Percentiles rank a stretch among this genome's conserved stretches.
phyloP scores from a whole-genome alignment of 2,113 vertebrate genomes.

The Zeus faber region DNA sequence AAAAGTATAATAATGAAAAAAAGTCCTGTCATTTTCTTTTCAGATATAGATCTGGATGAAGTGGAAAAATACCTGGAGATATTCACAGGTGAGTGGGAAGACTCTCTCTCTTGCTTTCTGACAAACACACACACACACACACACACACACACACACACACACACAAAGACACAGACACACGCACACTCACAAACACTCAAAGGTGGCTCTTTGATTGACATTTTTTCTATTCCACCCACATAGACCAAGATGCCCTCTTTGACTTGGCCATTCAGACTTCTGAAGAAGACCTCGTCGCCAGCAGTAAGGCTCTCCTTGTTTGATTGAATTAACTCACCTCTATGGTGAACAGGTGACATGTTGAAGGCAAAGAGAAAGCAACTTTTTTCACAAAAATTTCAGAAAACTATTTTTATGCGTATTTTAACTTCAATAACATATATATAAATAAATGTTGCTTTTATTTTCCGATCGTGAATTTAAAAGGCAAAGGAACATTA shows the following conservation, averaged over 20 bases:
- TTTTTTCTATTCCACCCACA: background rate
- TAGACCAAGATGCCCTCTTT: conserved; percentile 30
- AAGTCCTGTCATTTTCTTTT: background rate
- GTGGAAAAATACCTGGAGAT: background rate
- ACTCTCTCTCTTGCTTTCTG: too few relatives aligned
- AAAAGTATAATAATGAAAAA: too few relatives aligned
- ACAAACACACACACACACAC: background rate
- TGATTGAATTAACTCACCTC: background rate
- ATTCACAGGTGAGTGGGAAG: background rate
- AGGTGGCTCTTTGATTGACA: background rate
- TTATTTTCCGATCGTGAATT: too few relatives aligned
- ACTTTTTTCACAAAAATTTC: too few relatives aligned
- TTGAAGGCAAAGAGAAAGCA: background rate
- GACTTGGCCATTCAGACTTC: background rate
- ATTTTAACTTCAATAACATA: too few relatives aligned
- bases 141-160: background rate
- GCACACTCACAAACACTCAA: background rate
- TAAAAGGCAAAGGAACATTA: too few relatives aligned
- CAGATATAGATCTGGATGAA: background rate
- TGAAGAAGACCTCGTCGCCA: background rate
- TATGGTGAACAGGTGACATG: background rate
- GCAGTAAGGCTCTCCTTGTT: conserved; percentile 29
- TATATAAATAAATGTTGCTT: too few relatives aligned
- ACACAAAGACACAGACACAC: background rate
- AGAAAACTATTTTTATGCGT: too few relatives aligned